Evolutionary conservation across 2,113 vertebrate genomes (phyloP).

Genomic region (Hemicordylus capensis): DNA sequence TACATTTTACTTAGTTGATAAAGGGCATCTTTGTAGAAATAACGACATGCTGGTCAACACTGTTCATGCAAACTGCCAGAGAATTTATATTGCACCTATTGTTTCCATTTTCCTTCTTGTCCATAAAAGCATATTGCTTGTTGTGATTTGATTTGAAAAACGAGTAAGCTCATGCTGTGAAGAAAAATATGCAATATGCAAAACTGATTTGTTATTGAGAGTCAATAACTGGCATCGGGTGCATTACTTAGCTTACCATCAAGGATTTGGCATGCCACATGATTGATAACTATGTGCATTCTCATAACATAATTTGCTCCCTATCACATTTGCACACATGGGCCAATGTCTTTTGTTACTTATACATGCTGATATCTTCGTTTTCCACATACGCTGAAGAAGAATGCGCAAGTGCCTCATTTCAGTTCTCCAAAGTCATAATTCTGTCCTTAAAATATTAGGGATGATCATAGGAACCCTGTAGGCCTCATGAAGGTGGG

Average conservation of each 20-base stretch:
- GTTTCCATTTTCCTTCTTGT: not conserved
- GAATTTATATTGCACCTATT: not conserved
- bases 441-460: constrained; percentile 12
- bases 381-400: not conserved
- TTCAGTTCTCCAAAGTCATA: not conserved
- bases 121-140: not conserved
- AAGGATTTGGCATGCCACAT: constrained; percentile 37
- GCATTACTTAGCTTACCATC: constrained; percentile 54
- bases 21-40: constrained; percentile 9
- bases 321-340: constrained; percentile 4
- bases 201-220: constrained; percentile 51
- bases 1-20: constrained; percentile 7
- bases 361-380: not conserved
- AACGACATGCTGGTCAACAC: not conserved
- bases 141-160: not conserved
- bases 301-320: constrained; percentile 30
- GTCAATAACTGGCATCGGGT: constrained; percentile 53
- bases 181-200: constrained; percentile 38
- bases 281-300: constrained; percentile 40
- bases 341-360: not conserved
- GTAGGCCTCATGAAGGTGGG: not conserved
- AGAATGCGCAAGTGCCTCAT: not conserved
- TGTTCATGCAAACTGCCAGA: not conserved
- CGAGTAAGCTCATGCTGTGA: not conserved
- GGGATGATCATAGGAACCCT: not conserved